Conservation (phyloP, 30 jellyfish, hydroid and myxozoan species). For the Turritopsis rubra region DNA sequence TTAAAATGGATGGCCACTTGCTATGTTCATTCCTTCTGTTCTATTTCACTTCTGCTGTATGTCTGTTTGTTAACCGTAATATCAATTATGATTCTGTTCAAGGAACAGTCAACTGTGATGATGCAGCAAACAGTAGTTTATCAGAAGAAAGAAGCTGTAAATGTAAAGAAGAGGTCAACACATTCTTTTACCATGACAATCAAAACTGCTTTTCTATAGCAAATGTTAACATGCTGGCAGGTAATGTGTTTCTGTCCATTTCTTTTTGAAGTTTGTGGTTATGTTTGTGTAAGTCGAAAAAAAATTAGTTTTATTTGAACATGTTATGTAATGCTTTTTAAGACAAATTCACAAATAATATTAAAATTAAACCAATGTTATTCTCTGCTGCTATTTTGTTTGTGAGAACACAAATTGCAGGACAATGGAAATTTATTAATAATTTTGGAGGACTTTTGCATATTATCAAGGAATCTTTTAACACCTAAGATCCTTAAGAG, state of each 20-base stretch:
- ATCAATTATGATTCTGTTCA: background rate
- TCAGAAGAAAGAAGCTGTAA: background rate
- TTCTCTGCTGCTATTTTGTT: too few species aligned
- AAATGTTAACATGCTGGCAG: background rate
- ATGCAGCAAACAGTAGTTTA: background rate
- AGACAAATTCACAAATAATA: too few species aligned
- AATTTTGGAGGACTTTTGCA: too few species aligned
- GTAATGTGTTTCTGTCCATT: background rate
- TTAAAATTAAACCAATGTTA: too few species aligned
- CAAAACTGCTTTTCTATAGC: background rate
- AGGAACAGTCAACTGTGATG: background rate
- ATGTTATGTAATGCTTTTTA: too few species aligned
- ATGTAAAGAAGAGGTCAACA: background rate
- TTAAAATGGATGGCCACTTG: background rate
- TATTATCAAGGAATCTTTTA: too few species aligned
- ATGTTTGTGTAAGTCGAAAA: background rate
- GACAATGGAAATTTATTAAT: too few species aligned
- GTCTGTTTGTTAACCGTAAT: background rate
- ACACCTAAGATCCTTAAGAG: too few species aligned
- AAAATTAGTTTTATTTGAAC: too few species aligned
- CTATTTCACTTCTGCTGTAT: background rate
- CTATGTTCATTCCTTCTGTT: background rate
- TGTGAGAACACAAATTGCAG: too few species aligned
- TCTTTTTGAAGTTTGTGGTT: background rate
- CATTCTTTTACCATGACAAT: background rate